Base-by-base conservation (phyloP, 2,113 vertebrate genomes). In the Dolichallabes microphthalmus region DNA sequence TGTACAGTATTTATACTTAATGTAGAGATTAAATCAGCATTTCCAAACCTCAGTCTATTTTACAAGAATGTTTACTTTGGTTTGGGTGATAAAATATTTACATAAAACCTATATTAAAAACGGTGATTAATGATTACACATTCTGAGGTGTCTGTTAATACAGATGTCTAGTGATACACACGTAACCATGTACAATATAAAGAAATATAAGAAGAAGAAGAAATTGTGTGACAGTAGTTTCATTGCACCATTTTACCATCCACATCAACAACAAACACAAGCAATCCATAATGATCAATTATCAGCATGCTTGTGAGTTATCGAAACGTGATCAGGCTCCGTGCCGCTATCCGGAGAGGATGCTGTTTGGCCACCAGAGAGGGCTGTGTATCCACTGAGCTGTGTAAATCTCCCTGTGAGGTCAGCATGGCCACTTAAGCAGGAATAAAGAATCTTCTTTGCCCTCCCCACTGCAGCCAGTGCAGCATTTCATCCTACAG, bases 401-500 rank as follows among this genome's bases (percentile, higher is more conserved):
- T 86, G 73, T 83, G 60, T 83, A 79, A 88, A 85, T 82, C 66
- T 2, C 84, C 60, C n/a, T 69, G 80, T 89, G 88, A 82, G 82
- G 77, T 77, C 64, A 74, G 76, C 76, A 64, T 85, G 74, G 76
- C 89, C 79, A 88, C 87, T 89, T 86, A 91, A 87, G 87, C 85
- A 74, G 76, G 88, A 82, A 91, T 87, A 92, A 91, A 90, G 91
- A 85, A 86, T 68, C 87, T 84, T 90, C 55, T 30, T 82, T 83
- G 15, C 76, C 58, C 55, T 25, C 11, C 63, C 35, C 55, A 53
- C 27, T 80, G 82, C 85, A 86, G 85, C 87, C 90, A 82, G 63
- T 69, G 83, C 85, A 89, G 82, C 88, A 86, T 89, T 89, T 88
- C 69, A 88, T 79, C 88, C 78, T 86, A 77, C n/a, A n/a, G n/a